Evolutionary conservation across 2,113 vertebrate genomes (phyloP).

Genomic region (Sinosuthora webbiana): DNA sequence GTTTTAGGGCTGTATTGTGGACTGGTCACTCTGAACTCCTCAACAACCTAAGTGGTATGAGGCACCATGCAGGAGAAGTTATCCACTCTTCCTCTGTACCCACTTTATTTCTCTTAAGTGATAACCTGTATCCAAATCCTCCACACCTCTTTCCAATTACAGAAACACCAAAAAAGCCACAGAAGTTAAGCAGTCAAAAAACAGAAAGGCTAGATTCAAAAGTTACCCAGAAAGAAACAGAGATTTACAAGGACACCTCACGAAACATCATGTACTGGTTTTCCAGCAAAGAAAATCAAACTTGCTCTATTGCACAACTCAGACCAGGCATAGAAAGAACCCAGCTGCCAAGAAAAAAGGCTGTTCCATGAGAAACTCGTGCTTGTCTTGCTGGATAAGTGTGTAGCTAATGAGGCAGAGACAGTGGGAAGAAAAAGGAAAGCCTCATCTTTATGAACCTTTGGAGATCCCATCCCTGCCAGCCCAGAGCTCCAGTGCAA

Average conservation of each 20-base stretch:
- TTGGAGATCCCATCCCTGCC: not conserved
- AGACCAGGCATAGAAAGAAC: not conserved
- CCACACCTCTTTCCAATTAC: not conserved
- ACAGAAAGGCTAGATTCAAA: not conserved
- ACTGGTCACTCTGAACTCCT: not conserved
- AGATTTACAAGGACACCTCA: not conserved
- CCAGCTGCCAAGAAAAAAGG: not conserved
- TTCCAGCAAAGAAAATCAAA: not conserved
- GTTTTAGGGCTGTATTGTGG: not conserved
- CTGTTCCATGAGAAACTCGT: rapidly evolving
- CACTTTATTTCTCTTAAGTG: not conserved
- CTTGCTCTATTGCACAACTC: not conserved
- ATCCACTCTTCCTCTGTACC: not conserved
- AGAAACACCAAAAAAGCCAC: not conserved
- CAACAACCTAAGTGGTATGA: not conserved
- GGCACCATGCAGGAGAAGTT: not conserved
- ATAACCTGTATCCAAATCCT: not conserved
- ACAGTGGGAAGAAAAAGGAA: not conserved
- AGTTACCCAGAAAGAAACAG: not conserved
- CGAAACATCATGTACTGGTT: not conserved
- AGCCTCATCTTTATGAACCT: not conserved
- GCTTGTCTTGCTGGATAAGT: not conserved
- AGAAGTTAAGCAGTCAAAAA: not conserved
- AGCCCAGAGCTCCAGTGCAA: not conserved
- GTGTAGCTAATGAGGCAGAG: not conserved